Percentiles rank a stretch among this genome's conserved stretches.
Evolutionary conservation across 37 sponge, comb jelly and placozoan species (phyloP).

Genomic region (Diacarnus erythraeanus): DNA sequence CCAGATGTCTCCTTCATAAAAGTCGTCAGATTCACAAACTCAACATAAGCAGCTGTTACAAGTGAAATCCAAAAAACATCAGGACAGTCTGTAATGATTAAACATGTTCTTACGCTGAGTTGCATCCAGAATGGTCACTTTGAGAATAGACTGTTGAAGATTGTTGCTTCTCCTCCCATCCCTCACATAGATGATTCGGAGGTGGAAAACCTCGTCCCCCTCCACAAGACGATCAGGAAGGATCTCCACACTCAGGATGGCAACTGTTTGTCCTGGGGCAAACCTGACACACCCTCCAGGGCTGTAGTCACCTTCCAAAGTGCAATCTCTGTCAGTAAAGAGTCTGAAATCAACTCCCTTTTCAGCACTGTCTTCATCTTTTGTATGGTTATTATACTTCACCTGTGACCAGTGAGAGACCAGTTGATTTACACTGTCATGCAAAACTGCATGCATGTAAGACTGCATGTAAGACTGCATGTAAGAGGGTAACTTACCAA

Average conservation of each 20-base stretch:
- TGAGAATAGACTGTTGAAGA: not conserved
- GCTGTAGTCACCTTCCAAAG: not conserved
- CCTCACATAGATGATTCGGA: not conserved
- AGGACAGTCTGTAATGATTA: not conserved
- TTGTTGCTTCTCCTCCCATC: not conserved
- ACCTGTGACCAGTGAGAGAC: not conserved
- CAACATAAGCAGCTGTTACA: slow-evolving; percentile 20
- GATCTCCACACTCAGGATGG: not conserved
- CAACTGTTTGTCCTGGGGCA: not conserved
- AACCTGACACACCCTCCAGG: slow-evolving; percentile 28
- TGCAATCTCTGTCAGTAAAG: not conserved
- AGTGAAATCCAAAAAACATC: not conserved
- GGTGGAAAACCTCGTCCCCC: slow-evolving; percentile 39
- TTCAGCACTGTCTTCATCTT: slow-evolving; percentile 7
- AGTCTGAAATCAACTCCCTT: not conserved
- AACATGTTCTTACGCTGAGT: slow-evolving; percentile 8
- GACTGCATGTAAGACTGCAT: not conserved
- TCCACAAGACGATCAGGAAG: slow-evolving; percentile 10
- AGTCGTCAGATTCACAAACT: not conserved
- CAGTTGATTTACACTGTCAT: not conserved
- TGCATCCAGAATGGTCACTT: slow-evolving; percentile 37
- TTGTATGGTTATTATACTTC: not conserved
- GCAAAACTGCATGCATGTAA: not conserved
- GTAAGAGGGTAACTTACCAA: not conserved
- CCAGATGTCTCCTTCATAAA: not conserved